phyloP scores from a whole-genome alignment of 2,113 vertebrate species.

The Boulengeromyrus knoepffleri region DNA sequence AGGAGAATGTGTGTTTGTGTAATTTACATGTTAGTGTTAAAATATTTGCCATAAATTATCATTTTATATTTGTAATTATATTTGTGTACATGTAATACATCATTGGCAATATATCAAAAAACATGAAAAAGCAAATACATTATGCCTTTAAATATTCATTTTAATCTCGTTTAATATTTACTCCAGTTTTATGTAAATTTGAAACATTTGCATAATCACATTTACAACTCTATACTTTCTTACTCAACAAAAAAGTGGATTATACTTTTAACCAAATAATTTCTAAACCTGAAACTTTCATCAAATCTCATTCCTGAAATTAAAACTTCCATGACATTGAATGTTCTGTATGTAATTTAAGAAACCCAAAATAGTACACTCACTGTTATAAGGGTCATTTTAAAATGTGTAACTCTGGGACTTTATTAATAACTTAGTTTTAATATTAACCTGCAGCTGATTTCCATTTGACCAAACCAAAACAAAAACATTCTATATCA shows the following conservation, averaged over 20 bases:
- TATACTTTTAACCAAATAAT: slow-evolving; percentile 56
- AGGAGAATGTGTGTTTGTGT: slow-evolving; percentile 3
- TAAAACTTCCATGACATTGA: neutral
- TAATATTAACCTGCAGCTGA: neutral
- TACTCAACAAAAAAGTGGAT: slow-evolving; percentile 59
- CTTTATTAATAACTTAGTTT: neutral
- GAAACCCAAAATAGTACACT: neutral
- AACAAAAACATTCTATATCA: neutral
- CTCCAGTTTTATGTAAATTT: slow-evolving; percentile 69
- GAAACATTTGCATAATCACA: slow-evolving; percentile 72
- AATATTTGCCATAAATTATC: neutral
- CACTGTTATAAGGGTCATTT: neutral
- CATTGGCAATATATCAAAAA: slow-evolving; percentile 44
- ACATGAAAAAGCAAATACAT: slow-evolving; percentile 57
- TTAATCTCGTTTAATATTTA: slow-evolving; percentile 73
- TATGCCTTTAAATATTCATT: slow-evolving; percentile 67
- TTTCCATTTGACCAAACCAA: neutral
- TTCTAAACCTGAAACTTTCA: slow-evolving; percentile 53
- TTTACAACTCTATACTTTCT: slow-evolving; percentile 67
- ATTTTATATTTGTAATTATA: slow-evolving; percentile 14
- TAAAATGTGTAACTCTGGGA: neutral
- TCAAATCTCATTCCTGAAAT: neutral
- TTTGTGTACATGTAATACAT: slow-evolving; percentile 20
- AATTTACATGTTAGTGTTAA: slow-evolving; percentile 12
- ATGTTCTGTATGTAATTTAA: neutral